A percentile compares a stretch with the other conserved stretches of the same genome.
phyloP scores from a whole-genome alignment of 2,113 vertebrate genomes.

The Notarius lentiginosus region DNA sequence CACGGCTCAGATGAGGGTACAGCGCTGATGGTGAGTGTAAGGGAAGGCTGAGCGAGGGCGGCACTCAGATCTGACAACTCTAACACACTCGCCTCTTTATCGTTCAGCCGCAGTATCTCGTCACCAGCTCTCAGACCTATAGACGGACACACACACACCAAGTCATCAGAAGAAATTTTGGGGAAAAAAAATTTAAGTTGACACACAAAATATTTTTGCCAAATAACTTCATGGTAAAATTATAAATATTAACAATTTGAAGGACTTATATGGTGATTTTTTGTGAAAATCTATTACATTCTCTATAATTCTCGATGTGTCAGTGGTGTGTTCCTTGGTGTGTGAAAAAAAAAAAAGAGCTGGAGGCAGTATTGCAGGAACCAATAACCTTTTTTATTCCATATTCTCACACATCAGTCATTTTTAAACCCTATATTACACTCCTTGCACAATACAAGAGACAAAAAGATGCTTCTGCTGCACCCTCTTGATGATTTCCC shows the following conservation, averaged over 20 bases:
- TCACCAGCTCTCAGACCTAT: constrained; percentile 85
- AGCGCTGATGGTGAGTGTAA: constrained; percentile 81
- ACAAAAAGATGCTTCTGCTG: not conserved
- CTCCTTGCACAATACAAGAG: not conserved
- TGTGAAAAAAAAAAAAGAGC: not conserved
- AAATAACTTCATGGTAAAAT: not conserved
- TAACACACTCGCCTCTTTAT: constrained; percentile 76
- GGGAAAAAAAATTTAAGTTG: no score
- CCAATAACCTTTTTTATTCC: not conserved
- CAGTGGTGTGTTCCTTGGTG: not conserved
- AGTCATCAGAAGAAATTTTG: not conserved
- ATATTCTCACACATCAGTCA: not conserved
- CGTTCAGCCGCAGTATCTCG: constrained; percentile 87
- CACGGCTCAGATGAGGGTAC: constrained; percentile 70
- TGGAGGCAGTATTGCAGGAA: not conserved
- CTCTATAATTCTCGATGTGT: not conserved
- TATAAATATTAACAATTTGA: not conserved
- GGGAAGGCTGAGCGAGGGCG: constrained; percentile 74
- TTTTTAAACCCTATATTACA: not conserved
- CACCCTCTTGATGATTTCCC: not conserved
- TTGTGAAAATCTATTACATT: not conserved
- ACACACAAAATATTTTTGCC: not conserved
- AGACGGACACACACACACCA: not conserved
- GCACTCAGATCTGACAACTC: constrained; percentile 80
- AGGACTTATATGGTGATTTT: not conserved